Conservation (phyloP, 1,140 invertebrate genomes). For the Drosophila elegans region DNA sequence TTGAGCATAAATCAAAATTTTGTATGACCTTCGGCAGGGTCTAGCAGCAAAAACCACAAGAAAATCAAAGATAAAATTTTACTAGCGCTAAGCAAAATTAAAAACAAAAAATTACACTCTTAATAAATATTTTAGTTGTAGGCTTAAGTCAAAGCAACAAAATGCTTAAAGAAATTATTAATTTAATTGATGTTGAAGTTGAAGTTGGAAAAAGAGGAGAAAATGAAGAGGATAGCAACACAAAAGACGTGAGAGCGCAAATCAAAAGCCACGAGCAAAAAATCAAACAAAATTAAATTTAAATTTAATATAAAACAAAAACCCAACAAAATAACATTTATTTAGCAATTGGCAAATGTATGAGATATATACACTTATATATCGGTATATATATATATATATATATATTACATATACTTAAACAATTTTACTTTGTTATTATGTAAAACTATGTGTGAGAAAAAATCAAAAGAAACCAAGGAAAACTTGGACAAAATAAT, state of each 20-base stretch:
- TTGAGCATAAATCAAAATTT: conserved; percentile 84
- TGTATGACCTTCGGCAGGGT: conserved; percentile 47
- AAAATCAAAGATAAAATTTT: conserved; percentile 65
- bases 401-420: conserved; percentile 74
- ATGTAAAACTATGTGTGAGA: conserved; percentile 58
- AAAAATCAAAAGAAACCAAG: conserved; percentile 38
- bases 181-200: conserved; percentile 60
- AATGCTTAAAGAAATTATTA: conserved; percentile 60
- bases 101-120: conserved; percentile 52
- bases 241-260: conserved; percentile 52
- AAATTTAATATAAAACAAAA: conserved; percentile 40
- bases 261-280: conserved; percentile 62
- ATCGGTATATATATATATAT: conserved; percentile 75
- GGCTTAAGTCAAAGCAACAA: conserved; percentile 52
- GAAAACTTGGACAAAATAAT: conserved; percentile 43
- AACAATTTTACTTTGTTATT: conserved; percentile 57
- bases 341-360: conserved; percentile 51
- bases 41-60: conserved; percentile 13
- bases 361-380: conserved; percentile 54
- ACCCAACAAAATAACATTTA: conserved; percentile 47
- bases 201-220: conserved; percentile 21
- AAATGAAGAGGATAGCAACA: conserved; percentile 33
- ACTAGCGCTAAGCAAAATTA: conserved; percentile 63
- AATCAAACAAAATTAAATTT: conserved; percentile 61
- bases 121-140: conserved; percentile 63